Evolutionary conservation across 2,113 vertebrate species (phyloP).

Genomic region (Okapia johnstoni): DNA sequence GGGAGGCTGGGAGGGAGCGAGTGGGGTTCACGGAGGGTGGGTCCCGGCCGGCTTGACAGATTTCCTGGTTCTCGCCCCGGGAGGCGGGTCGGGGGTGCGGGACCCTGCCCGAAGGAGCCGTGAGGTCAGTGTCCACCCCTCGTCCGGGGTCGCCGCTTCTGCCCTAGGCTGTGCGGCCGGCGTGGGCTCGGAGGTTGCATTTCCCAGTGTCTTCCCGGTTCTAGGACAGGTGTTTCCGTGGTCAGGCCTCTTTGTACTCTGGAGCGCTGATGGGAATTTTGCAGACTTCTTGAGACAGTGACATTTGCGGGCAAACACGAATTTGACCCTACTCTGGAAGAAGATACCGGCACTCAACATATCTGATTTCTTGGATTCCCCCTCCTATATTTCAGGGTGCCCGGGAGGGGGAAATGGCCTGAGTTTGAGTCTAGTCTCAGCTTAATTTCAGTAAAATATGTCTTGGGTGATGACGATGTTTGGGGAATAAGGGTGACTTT

Average conservation of each 20-base stretch:
- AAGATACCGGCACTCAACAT: not conserved
- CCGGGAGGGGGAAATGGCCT: not conserved
- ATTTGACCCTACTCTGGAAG: slow-evolving; percentile 34
- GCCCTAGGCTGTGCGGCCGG: not conserved
- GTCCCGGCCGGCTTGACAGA: not conserved
- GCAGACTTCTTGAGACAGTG: slow-evolving; percentile 34
- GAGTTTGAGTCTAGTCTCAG: slow-evolving; percentile 28
- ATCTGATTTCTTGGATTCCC: slow-evolving; percentile 33
- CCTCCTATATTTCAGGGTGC: not conserved
- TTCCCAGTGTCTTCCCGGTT: not conserved
- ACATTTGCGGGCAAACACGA: slow-evolving; percentile 36
- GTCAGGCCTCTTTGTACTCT: slow-evolving; percentile 59
- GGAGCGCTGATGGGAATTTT: not conserved
- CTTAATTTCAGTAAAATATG: not conserved
- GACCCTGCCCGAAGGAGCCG: not conserved
- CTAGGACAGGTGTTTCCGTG: slow-evolving; percentile 59
- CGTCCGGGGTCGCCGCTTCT: not conserved
- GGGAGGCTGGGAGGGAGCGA: not conserved
- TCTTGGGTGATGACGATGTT: not conserved
- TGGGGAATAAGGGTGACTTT: slow-evolving; percentile 15
- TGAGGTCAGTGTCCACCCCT: not conserved
- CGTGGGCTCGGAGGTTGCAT: not conserved
- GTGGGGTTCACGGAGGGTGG: not conserved
- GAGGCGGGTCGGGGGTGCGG: not conserved
- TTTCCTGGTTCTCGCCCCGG: not conserved